Evolutionary conservation across 2,113 vertebrate genomes (phyloP), one percentile per base, ranked within the genome.

Genomic region (Herpetotheres cachinnans): DNA sequence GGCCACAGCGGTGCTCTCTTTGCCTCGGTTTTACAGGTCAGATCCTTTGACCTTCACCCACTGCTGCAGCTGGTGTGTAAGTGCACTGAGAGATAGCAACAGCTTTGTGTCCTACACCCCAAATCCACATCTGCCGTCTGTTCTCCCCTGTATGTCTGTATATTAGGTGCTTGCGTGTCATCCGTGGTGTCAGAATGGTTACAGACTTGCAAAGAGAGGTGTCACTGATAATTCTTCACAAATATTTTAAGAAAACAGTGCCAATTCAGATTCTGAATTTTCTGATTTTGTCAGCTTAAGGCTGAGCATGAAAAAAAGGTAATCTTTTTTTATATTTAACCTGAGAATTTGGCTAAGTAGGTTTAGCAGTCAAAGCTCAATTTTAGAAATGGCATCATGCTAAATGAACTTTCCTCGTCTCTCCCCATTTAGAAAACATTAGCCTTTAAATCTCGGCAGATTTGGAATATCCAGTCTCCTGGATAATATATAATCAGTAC

Each of bases 271-370:
- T 54, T 83, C 25, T 10, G 30, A 59, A 52, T 71, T 80, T 86
- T 89, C 40, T 90, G 29, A 74, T 59, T 90, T 95, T 90, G 73
- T 86, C 71, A 93, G 26, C 16, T 90, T 94, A 93, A 94, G 36
- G 10, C 13, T 89, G 30, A 82, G 16, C 16, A 1, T 38, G 30
- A 20, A 49, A 73, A 78, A 63, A 73, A 83, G 4, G 20, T 29
- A 77, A 81, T 67, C 22, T 63, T 47, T 94, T 94, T 93, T 90
- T 79, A 79, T 86, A 76, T 95, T 94, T 95, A 95, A 91, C 32
- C 26, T 54, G 74, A 72, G 62, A 90, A 74, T 93, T 93, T 90
- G 44, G 7, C 26, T 74, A 86, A 70, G 72, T 13, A 90, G 47
- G 29, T 32, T 94, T 86, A 88, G 42, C 47, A 90, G 49, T 59